Conservation (phyloP, 2,113 vertebrate species). For the Callipepla californica region DNA sequence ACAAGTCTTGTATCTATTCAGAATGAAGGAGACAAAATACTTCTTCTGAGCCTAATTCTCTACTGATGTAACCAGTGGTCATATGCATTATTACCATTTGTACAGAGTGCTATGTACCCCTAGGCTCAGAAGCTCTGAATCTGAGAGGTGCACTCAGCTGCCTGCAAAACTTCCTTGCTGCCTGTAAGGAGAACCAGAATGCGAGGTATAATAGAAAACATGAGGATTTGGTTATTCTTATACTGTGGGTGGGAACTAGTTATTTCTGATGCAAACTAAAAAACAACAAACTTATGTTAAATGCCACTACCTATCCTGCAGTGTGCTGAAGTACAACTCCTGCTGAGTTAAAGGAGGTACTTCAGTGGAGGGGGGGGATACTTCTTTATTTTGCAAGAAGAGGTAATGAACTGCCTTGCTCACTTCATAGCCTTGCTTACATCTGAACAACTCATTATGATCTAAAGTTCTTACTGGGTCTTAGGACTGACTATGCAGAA, state of each 20-base stretch:
- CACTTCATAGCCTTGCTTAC: neutral
- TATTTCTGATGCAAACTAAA: neutral
- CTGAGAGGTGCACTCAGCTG: neutral
- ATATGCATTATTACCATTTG: accelerated
- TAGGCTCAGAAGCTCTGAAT: neutral
- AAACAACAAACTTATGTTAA: neutral
- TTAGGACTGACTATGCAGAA: neutral
- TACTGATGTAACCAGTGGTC: neutral
- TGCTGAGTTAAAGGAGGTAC: neutral
- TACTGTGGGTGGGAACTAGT: neutral
- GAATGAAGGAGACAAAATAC: neutral
- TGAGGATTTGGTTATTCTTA: neutral
- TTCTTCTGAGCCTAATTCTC: neutral
- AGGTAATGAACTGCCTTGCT: neutral
- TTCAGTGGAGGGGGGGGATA: neutral
- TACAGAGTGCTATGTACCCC: accelerated
- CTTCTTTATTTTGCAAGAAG: neutral
- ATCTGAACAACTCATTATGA: neutral
- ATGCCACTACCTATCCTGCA: neutral
- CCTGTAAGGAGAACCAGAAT: accelerated
- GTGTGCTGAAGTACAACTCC: neutral
- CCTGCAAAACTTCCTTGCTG: neutral
- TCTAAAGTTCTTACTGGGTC: neutral
- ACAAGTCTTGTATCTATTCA: neutral
- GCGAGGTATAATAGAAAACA: neutral